Conservation (phyloP, 2,113 vertebrate genomes). For the Argyrosomus japonicus region DNA sequence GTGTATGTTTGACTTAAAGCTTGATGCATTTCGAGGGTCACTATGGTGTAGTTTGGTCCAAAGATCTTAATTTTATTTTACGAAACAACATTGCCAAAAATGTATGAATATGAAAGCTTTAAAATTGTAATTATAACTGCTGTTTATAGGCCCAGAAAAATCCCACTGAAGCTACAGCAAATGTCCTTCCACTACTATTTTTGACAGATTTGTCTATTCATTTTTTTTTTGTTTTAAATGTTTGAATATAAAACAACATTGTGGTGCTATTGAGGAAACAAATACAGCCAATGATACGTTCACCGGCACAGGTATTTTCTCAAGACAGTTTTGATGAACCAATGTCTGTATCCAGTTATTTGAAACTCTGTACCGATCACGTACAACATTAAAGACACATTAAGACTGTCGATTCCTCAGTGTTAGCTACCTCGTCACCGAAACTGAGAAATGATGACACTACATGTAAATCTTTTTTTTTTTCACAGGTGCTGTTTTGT, state of each 20-base stretch:
- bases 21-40: constrained; percentile 20
- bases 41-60: constrained; percentile 46
- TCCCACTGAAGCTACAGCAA: constrained; percentile 38
- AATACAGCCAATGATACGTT: constrained; percentile 44
- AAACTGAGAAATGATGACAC: constrained; percentile 88
- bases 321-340: constrained; percentile 61
- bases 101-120: constrained; percentile 50
- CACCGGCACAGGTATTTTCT: constrained; percentile 49
- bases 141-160: constrained; percentile 66
- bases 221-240: constrained; percentile 49
- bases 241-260: constrained; percentile 65
- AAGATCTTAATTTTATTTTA: constrained; percentile 70
- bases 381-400: constrained; percentile 77
- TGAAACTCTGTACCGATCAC: constrained; percentile 67
- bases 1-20: constrained; percentile 51
- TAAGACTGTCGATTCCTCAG: constrained; percentile 86
- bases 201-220: constrained; percentile 43
- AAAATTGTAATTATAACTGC: constrained; percentile 68
- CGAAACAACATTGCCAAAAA: constrained; percentile 64
- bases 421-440: constrained; percentile 98
- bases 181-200: constrained; percentile 43
- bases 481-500: constrained; percentile 93
- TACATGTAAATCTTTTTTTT: constrained; percentile 77
- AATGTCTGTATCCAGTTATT: constrained; percentile 68
- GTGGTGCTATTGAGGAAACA: constrained; percentile 83